Conservation (phyloP, 1,140 invertebrate species). For the Spodoptera litura region DNA sequence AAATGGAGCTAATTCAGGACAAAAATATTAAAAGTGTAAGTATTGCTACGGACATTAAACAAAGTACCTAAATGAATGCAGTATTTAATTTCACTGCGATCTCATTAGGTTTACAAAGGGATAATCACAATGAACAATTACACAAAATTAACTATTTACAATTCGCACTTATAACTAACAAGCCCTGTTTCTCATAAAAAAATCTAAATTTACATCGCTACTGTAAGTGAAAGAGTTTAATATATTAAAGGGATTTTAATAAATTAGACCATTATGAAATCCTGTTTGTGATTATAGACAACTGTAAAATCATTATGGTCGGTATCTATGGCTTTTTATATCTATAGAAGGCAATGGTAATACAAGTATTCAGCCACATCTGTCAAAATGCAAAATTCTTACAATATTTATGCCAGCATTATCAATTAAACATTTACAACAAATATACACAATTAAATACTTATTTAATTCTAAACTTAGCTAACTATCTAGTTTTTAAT, state of each 20-base stretch:
- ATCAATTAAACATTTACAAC: slow-evolving; percentile 67
- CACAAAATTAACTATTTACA: slow-evolving; percentile 59
- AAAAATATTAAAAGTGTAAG: not conserved
- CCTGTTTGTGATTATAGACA: not conserved
- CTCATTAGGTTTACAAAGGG: slow-evolving; percentile 40
- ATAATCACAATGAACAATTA: slow-evolving; percentile 53
- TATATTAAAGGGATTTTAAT: slow-evolving; percentile 4
- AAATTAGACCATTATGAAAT: not conserved
- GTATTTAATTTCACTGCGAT: slow-evolving; percentile 2
- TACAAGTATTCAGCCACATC: slow-evolving; percentile 15
- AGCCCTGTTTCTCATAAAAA: slow-evolving; percentile 60
- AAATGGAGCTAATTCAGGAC: not conserved
- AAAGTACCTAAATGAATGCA: slow-evolving; percentile 5
- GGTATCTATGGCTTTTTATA: not conserved
- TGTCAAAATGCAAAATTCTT: slow-evolving; percentile 8
- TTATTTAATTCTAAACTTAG: slow-evolving; percentile 54
- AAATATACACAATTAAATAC: slow-evolving; percentile 63
- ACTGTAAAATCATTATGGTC: not conserved
- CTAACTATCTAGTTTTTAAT: slow-evolving; percentile 59
- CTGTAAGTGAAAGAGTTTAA: slow-evolving; percentile 10
- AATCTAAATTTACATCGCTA: slow-evolving; percentile 38
- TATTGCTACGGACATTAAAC: not conserved
- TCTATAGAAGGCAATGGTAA: slow-evolving; percentile 21
- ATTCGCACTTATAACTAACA: slow-evolving; percentile 53
- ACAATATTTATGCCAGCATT: slow-evolving; percentile 33